phyloP scores from a whole-genome alignment of 2,113 vertebrate genomes.

The Sula dactylatra region DNA sequence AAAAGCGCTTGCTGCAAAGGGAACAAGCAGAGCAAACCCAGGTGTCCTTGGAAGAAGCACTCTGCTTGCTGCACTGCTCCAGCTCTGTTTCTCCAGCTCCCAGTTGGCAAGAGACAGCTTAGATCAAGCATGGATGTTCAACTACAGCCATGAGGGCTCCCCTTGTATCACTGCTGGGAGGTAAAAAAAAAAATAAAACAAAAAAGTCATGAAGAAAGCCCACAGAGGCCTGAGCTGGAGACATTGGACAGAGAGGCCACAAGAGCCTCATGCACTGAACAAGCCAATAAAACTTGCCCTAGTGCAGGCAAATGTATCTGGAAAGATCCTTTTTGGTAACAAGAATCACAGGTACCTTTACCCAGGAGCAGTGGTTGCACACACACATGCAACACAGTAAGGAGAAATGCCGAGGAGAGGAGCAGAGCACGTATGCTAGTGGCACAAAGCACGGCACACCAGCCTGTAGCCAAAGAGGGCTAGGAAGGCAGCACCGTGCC shows the following conservation, averaged over 20 bases:
- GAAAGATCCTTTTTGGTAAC: background rate
- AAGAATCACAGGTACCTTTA: background rate
- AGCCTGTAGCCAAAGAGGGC: accelerated
- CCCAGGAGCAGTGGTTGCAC: background rate
- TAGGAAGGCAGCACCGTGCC: background rate
- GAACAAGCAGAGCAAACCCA: background rate
- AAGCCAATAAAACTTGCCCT: background rate
- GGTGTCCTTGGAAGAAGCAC: conserved; percentile 46
- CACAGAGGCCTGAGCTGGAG: background rate
- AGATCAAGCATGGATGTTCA: background rate
- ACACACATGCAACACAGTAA: background rate
- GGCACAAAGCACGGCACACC: background rate
- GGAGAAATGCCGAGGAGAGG: background rate
- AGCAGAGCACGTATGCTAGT: background rate
- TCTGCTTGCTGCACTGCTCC: background rate
- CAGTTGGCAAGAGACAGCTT: background rate
- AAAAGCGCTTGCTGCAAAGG: background rate
- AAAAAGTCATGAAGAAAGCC: background rate
- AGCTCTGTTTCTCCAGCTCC: background rate
- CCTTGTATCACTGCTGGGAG: background rate
- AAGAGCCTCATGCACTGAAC: background rate
- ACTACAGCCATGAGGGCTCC: background rate
- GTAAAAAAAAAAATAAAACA: background rate
- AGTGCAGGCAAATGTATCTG: background rate
- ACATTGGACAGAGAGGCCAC: accelerated